A percentile compares a stretch with the other conserved stretches of the same genome.
These are phyloP conservation scores for Tretioscincus oriximinensis DNA, from an alignment of 2,113 vertebrate genomes.

Conservation along the genomic window DNA sequence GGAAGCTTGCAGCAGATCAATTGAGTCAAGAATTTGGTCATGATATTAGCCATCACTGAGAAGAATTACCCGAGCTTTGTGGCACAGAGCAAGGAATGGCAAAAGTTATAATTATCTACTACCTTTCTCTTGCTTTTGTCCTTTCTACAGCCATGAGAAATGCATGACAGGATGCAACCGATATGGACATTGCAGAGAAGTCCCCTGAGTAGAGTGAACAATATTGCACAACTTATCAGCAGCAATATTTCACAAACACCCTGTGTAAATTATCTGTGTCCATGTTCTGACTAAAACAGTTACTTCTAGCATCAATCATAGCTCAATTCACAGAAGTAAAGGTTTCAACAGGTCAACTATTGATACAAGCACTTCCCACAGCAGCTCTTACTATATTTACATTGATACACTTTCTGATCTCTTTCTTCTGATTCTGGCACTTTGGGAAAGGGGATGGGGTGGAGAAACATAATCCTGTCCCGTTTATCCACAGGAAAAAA, in stretches of 20 bases:
- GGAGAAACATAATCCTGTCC: too few relatives aligned
- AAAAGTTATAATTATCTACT: too few relatives aligned
- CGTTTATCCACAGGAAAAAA: too few relatives aligned
- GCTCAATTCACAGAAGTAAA: background rate
- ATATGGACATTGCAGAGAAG: too few relatives aligned
- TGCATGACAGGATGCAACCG: background rate
- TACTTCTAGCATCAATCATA: background rate
- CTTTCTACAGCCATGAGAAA: background rate
- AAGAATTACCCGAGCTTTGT: background rate
- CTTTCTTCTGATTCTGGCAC: background rate
- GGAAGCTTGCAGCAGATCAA: background rate
- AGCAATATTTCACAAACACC: background rate
- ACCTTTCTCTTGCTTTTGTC: background rate
- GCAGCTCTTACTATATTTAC: slow-evolving; percentile 10
- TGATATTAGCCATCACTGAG: background rate
- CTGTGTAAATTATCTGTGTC: background rate
- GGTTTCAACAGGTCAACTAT: background rate
- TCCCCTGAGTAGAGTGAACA: background rate
- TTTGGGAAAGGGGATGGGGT: too few relatives aligned
- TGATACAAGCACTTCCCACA: background rate
- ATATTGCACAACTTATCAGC: background rate
- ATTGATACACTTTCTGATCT: background rate
- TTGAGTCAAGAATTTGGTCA: background rate
- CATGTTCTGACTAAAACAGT: background rate
- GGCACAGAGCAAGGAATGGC: too few relatives aligned